Base-by-base conservation (phyloP, 2,888 invertebrate genomes). In the Drosophila lutescens region DNA sequence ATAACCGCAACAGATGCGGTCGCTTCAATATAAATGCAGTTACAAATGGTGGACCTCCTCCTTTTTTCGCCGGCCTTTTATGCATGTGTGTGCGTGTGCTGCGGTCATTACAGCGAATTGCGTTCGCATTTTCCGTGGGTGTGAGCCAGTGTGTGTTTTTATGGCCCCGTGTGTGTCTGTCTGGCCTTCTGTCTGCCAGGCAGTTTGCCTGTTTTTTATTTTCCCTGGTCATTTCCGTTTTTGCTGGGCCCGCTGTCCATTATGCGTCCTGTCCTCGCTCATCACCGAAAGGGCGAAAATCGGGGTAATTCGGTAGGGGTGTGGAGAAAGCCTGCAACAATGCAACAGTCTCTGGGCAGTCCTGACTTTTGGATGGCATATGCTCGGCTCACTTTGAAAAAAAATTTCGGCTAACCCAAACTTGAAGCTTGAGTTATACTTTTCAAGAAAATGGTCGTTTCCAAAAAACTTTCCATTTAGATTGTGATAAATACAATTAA, bases 1-100 rank as follows among this genome's bases (percentile, higher is more conserved):
- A 89, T 78, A 86, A 89, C 86, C 86, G 89, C 86, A 86, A 89
- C 86, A 86, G 86, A 86, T 86, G 86, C 84, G 89, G 86, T 86
- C 83, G 84, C 84, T 88, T 89, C 83, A 85, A 85, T 85, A 85
- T 85, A 87, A 85, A 89, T 85, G 89, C 85, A 85, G 88, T 89
- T 89, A 82, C 85, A 79, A 88, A 88, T 88, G 87, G 79, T 74
- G 60, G 50, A 65, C 43, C 30, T 30, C 65, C 63, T 23, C n/a
- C 51, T 43, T 38, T 36, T 55, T 15, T 7, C 12, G 49, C 36
- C 43, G 43, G 38, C 17, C 54, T 23, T 41, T 12, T 46, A 26
- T 49, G 26, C 34, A 34, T 40, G 34, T 53, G 41, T 50, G 59
- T 60, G 60, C 44, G 68, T 66, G 61, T 70, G 75, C 62, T 84